Base-by-base conservation (phyloP, 92 coral and sea anemone species). In the Zoanthus sociatus region DNA sequence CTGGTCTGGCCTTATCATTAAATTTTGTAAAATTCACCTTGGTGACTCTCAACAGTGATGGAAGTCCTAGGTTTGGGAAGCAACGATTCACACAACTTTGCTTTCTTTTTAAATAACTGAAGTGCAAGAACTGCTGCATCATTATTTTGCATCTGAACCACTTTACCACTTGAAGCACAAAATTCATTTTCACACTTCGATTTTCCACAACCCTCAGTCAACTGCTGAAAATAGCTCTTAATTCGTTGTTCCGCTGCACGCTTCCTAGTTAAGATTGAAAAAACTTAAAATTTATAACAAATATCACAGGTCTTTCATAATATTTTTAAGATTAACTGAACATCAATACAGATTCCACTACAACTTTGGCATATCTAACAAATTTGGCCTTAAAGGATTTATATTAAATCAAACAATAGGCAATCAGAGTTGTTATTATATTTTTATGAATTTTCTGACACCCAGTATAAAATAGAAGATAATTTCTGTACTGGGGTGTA, bases 111-210 rank as follows among this genome's bases (percentile, higher is more conserved):
- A 77, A 94, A 93, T 53, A 97, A 74, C 93, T 93, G 93, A 32
- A 97, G 81, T 2, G 99, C 99, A 33, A 89, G 83, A 14, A 90
- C 98, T 44, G 99, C 99, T 5, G 98, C 99, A 17, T 96, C 99
- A 77, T 97, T 90, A 5, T 73, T 78, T 55, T 73, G 88, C 30
- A 95, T 84, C 54, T 88, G 88, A 10, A 60, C 66, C 73, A 91
- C 83, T 60, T 94, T 87, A 46, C 98, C 96, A 85, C 95, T 95
- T 9, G 98, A 94, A 26, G 97, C 99, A 91, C 99, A 97, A 88
- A 89, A 89, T 89, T 97, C 94, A 88, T 97, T 97, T 78, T 58
- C 85, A 79, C 99, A 97, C 13, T 79, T 88, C 17, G 66, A 31
- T 3, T 69, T 73, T 3, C 98, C 99, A 93, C 99, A 97, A 14